A percentile compares a stretch with the other conserved stretches of the same genome.
phyloP scores from a whole-genome alignment of 2,797 vertebrate species.

The Pseudochirops cupreus region DNA sequence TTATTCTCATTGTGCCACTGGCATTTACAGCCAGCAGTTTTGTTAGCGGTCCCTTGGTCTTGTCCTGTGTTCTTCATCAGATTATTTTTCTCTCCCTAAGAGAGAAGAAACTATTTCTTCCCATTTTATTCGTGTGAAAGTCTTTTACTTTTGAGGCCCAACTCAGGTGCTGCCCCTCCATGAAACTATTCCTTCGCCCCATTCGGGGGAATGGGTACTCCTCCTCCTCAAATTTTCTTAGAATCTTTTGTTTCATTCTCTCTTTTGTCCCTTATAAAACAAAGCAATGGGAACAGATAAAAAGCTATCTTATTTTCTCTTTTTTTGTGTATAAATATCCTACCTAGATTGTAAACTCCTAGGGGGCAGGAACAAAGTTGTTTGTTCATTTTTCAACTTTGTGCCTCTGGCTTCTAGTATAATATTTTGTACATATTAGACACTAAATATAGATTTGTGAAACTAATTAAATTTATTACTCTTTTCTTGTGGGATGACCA shows the following conservation, averaged over 20 bases:
- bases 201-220: neutral
- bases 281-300: neutral
- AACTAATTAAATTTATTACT: neutral
- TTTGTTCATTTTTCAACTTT: neutral
- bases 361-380: neutral
- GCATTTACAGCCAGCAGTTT: neutral
- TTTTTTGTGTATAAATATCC: neutral
- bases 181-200: neutral
- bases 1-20: neutral
- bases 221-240: neutral
- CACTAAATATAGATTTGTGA: neutral
- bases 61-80: neutral
- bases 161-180: neutral
- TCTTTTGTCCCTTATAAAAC: neutral
- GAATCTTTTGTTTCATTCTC: neutral
- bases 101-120: neutral
- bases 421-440: neutral
- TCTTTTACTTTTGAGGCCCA: neutral
- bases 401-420: neutral
- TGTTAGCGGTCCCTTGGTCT: neutral
- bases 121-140: neutral
- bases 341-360: neutral
- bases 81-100: neutral
- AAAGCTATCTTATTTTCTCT: neutral
- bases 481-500: neutral